phyloP scores from a whole-genome alignment of 64 coral and sea anemone species.

The Astreopora myriophthalma region DNA sequence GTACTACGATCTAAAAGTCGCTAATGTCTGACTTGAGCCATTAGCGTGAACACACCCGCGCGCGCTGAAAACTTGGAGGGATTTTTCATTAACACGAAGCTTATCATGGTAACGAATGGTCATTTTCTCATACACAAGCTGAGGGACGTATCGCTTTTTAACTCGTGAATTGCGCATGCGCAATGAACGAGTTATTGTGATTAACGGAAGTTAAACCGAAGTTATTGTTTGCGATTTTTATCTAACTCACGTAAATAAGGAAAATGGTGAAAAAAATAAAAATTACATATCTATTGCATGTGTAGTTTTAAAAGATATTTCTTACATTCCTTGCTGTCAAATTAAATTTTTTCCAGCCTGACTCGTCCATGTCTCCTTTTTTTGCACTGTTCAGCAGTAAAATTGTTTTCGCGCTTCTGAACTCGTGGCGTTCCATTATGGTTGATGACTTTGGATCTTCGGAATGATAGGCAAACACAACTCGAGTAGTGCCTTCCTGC shows the following conservation, averaged over 20 bases:
- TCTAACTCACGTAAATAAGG: background rate
- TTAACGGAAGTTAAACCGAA: too few relatives aligned
- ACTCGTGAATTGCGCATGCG: too few relatives aligned
- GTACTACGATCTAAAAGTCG: too few relatives aligned
- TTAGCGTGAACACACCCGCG: too few relatives aligned
- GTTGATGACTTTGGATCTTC: background rate
- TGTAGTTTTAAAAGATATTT: background rate
- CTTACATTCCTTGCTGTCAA: background rate
- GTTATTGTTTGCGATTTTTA: too few relatives aligned
- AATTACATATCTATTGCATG: background rate
- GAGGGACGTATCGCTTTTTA: too few relatives aligned
- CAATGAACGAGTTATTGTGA: too few relatives aligned
- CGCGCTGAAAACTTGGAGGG: too few relatives aligned
- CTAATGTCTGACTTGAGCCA: too few relatives aligned
- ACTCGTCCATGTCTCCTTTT: background rate
- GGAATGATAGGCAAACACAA: constrained; percentile 8
- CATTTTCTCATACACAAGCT: too few relatives aligned
- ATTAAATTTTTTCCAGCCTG: background rate
- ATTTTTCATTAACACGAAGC: too few relatives aligned
- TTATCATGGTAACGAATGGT: too few relatives aligned
- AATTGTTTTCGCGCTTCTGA: background rate
- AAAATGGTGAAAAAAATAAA: background rate
- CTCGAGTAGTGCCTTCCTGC: background rate
- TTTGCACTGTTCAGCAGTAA: background rate
- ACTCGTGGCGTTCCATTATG: background rate